These are phyloP conservation scores for Rhinogobio ventralis DNA, from an alignment of 2,797 vertebrate genomes.

Conservation along the genomic window DNA sequence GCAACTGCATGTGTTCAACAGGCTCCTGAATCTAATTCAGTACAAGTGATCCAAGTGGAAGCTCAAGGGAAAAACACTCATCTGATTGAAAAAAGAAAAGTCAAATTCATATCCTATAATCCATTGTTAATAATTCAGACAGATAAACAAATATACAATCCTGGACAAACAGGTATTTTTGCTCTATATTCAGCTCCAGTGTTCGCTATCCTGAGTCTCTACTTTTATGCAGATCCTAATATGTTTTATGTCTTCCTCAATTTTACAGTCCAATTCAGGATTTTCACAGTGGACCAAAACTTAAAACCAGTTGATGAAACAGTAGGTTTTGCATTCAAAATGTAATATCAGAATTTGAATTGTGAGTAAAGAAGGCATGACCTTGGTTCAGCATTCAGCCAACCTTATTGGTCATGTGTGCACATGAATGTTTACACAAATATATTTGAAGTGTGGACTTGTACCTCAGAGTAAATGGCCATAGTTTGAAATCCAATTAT, in stretches of 20 bases:
- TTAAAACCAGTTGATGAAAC: constrained; percentile 69
- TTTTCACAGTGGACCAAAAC: constrained; percentile 78
- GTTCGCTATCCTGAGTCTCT: neutral
- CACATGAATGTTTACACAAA: neutral
- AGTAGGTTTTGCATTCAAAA: constrained; percentile 64
- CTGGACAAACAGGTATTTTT: constrained; percentile 81
- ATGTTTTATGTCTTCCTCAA: neutral
- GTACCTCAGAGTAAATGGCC: constrained; percentile 5
- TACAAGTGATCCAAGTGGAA: constrained; percentile 21
- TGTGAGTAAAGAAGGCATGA: neutral
- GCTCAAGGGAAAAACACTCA: constrained; percentile 13
- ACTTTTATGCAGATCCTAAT: neutral
- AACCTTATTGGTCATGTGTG: neutral
- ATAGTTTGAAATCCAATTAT: neutral
- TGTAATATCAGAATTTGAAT: neutral
- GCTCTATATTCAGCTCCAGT: neutral
- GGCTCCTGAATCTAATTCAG: constrained; percentile 4
- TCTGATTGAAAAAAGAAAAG: constrained; percentile 23
- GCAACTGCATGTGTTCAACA: neutral
- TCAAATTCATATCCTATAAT: constrained; percentile 32
- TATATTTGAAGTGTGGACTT: neutral
- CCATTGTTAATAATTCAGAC: constrained; percentile 82
- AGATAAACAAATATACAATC: constrained; percentile 90
- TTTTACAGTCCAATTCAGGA: constrained; percentile 82
- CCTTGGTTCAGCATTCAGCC: neutral